phyloP scores from a whole-genome alignment of 2,797 vertebrate genomes.

The Bryconaethiops microstoma region DNA sequence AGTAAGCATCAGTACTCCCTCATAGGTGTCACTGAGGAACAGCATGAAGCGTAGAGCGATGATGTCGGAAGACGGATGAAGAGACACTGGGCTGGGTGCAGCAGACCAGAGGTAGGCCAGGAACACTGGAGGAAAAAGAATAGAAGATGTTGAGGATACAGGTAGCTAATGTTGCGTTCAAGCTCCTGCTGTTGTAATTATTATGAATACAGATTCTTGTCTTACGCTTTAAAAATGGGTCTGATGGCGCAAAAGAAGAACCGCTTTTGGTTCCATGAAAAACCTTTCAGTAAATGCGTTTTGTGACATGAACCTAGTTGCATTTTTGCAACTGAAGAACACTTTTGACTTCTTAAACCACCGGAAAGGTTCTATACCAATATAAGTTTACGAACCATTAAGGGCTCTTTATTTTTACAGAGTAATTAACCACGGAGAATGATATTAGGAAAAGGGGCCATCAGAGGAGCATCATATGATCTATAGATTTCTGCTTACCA shows the following conservation, averaged over 20 bases:
- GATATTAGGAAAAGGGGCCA: not conserved
- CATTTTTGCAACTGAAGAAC: too few species aligned
- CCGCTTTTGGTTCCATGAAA: not conserved
- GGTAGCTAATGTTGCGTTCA: too few species aligned
- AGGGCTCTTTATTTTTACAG: not conserved
- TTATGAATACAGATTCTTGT: too few species aligned
- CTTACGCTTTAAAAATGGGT: not conserved
- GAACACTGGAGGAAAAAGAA: slow-evolving; percentile 64
- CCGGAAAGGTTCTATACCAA: too few species aligned
- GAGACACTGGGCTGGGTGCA: slow-evolving; percentile 57
- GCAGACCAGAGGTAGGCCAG: slow-evolving; percentile 67
- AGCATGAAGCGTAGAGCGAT: slow-evolving; percentile 77
- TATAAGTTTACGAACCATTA: too few species aligned
- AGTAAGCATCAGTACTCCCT: slow-evolving; percentile 69
- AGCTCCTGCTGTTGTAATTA: too few species aligned
- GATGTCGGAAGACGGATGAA: slow-evolving; percentile 58
- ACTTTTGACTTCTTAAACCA: too few species aligned
- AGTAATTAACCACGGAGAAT: not conserved
- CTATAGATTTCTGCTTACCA: slow-evolving; percentile 63
- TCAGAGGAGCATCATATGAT: not conserved
- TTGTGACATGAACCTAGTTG: too few species aligned
- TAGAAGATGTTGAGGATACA: slow-evolving; percentile 2
- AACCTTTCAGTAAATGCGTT: not conserved
- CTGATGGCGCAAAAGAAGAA: not conserved
- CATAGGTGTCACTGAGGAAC: slow-evolving; percentile 77